phyloP scores from a whole-genome alignment of 2,888 invertebrate genomes.

The Nephrotoma flavescens region DNA sequence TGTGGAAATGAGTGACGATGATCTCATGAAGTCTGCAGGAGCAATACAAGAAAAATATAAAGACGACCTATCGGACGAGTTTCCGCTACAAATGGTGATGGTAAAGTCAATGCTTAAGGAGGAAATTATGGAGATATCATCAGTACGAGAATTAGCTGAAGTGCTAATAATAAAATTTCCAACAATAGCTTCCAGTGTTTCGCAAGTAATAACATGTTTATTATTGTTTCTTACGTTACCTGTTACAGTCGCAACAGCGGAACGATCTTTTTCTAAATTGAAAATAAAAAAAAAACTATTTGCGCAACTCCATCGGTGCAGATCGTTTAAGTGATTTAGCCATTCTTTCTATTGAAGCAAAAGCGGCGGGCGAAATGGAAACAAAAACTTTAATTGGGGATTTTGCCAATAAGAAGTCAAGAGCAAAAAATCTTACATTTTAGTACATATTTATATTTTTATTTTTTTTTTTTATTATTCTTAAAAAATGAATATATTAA shows the following conservation, averaged over 20 bases:
- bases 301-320: too few species aligned
- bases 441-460: too few species aligned
- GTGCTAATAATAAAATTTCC: slow-evolving; percentile 5
- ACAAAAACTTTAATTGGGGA: neutral
- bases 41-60: slow-evolving; percentile 1
- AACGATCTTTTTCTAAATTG: too few species aligned
- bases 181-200: neutral
- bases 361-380: neutral
- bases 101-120: neutral
- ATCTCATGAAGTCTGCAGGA: slow-evolving; percentile 1
- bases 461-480: too few species aligned
- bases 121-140: slow-evolving; percentile 1
- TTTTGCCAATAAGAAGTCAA: neutral
- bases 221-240: slow-evolving; percentile 6
- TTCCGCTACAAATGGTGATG: slow-evolving; percentile 1
- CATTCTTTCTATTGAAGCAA: neutral
- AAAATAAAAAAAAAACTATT: too few species aligned
- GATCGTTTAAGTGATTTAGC: neutral
- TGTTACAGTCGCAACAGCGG: slow-evolving; percentile 3
- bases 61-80: neutral
- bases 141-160: neutral
- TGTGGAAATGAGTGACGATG: neutral
- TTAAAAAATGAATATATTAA: too few species aligned
- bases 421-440: too few species aligned
- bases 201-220: slow-evolving; percentile 6